Evolutionary conservation across 2,888 invertebrate genomes (phyloP).

Genomic region (Pasiphila rectangulata): DNA sequence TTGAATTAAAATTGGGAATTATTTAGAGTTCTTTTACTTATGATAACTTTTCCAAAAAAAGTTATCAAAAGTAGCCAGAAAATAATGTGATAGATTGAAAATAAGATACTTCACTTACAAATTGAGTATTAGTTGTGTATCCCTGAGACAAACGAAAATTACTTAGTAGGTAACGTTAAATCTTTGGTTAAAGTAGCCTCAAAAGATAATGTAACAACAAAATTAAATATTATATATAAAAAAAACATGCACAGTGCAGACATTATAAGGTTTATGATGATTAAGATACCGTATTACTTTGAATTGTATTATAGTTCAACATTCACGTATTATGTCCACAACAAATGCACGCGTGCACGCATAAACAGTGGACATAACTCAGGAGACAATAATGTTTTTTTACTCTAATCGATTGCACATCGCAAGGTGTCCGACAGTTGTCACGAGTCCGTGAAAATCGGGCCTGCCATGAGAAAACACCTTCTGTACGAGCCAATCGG

Average conservation of each 20-base stretch:
- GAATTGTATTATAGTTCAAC: too few species aligned
- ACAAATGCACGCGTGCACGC: slow-evolving; percentile 49
- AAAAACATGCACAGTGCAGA: background rate
- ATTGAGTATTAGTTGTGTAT: too few species aligned
- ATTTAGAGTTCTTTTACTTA: background rate
- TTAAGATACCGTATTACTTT: background rate
- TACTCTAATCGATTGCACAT: slow-evolving; percentile 38
- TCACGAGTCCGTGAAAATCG: slow-evolving; percentile 53
- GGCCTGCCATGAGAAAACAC: slow-evolving; percentile 41
- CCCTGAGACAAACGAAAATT: too few species aligned
- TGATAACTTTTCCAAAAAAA: background rate
- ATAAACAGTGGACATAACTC: slow-evolving; percentile 42
- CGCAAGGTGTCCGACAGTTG: slow-evolving; percentile 54
- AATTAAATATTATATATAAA: too few species aligned
- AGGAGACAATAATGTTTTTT: slow-evolving; percentile 53
- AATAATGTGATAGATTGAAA: background rate
- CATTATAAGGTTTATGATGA: background rate
- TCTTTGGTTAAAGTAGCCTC: too few species aligned
- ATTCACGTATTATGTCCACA: slow-evolving; percentile 32
- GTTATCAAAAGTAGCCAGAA: background rate
- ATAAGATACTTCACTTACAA: background rate
- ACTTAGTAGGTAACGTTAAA: too few species aligned
- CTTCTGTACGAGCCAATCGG: slow-evolving; percentile 42
- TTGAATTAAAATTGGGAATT: slow-evolving; percentile 10
- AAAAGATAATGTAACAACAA: too few species aligned